Evolutionary conservation across 2,113 vertebrate species (phyloP).

Genomic region (Chaetura pelagica): DNA sequence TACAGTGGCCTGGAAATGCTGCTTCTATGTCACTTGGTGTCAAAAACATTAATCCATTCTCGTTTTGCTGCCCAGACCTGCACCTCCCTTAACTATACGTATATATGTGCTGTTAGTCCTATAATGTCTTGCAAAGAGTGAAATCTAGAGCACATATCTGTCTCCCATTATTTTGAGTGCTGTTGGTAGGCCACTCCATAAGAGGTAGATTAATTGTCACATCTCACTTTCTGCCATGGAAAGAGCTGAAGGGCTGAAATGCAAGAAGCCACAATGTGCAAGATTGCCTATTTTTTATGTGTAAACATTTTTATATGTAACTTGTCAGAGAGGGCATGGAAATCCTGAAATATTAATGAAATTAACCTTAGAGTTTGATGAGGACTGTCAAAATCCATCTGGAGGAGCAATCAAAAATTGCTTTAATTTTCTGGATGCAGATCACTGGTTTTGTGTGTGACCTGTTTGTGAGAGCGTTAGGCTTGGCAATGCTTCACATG

Average conservation of each 20-base stretch:
- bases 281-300: fast-evolving
- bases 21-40: neutral
- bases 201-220: fast-evolving
- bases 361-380: neutral
- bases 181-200: fast-evolving
- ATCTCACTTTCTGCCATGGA: neutral
- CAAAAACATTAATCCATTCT: neutral
- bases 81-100: neutral
- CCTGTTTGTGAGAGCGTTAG: neutral
- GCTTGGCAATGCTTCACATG: neutral
- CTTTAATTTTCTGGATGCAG: neutral
- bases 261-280: neutral
- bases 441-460: neutral
- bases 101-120: neutral
- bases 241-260: neutral
- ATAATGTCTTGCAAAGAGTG: neutral
- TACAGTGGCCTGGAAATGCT: neutral
- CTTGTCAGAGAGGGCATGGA: neutral
- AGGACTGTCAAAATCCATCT: neutral
- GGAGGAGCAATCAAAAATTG: neutral
- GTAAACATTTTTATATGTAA: fast-evolving
- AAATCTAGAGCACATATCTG: neutral
- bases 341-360: neutral
- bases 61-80: neutral
- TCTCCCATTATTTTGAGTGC: neutral